Conservation (phyloP, 2,888 invertebrate genomes). For the Encarsia formosa region DNA sequence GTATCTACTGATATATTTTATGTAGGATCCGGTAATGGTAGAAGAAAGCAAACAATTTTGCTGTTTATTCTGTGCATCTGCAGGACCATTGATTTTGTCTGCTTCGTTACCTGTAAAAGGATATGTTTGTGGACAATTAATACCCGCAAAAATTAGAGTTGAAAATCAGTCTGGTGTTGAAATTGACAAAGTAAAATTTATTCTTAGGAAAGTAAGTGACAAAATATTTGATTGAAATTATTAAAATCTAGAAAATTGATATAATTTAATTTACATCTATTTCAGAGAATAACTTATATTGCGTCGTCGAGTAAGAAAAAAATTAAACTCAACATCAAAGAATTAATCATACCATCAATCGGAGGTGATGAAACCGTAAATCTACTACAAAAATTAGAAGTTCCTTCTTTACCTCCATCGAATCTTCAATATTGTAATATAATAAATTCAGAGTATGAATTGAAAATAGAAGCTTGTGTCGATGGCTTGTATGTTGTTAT, state of each 20-base stretch:
- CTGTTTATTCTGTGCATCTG: slow-evolving; percentile 73
- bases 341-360: slow-evolving; percentile 65
- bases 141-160: slow-evolving; percentile 67
- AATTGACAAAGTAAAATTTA: slow-evolving; percentile 61
- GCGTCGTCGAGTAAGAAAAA: slow-evolving; percentile 59
- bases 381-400: slow-evolving; percentile 62
- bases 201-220: slow-evolving; percentile 61
- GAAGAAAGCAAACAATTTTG: slow-evolving; percentile 74
- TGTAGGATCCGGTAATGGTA: slow-evolving; percentile 63
- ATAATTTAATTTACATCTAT: slow-evolving; percentile 2
- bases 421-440: slow-evolving; percentile 72
- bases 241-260: neutral
- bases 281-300: slow-evolving; percentile 61
- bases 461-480: slow-evolving; percentile 58
- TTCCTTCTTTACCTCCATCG: slow-evolving; percentile 74
- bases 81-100: slow-evolving; percentile 66
- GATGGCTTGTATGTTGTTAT: slow-evolving; percentile 39
- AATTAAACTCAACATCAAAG: slow-evolving; percentile 58
- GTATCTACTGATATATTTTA: slow-evolving; percentile 24
- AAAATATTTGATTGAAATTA: too few relatives aligned
- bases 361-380: slow-evolving; percentile 59
- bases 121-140: slow-evolving; percentile 71
- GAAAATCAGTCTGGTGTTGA: slow-evolving; percentile 72
- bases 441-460: slow-evolving; percentile 70
- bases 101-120: slow-evolving; percentile 69